These are phyloP conservation scores for Gallinago solitaria DNA, from an alignment of 2,797 vertebrate species.

Conservation along the genomic window DNA sequence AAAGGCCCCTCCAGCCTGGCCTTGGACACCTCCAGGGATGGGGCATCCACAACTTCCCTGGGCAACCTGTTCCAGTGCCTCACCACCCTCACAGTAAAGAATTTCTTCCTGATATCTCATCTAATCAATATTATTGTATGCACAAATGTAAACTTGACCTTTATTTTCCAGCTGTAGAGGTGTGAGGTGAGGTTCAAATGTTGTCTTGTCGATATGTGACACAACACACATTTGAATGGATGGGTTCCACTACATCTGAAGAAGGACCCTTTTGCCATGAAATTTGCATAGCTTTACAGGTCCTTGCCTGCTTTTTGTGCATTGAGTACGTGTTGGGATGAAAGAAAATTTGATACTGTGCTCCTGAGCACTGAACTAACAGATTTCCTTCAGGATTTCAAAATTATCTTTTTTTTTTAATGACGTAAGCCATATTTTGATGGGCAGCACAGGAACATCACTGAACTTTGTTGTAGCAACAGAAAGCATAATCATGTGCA, in stretches of 20 bases:
- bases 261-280: neutral
- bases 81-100: too few relatives aligned
- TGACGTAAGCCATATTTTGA: neutral
- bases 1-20: too few relatives aligned
- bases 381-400: neutral
- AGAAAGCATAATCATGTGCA: neutral
- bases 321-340: rapidly evolving
- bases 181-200: neutral
- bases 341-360: neutral
- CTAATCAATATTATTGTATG: neutral
- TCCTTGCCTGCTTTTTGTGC: neutral
- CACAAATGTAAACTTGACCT: neutral
- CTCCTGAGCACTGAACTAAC: neutral
- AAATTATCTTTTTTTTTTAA: neutral
- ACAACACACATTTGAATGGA: neutral
- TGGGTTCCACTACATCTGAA: neutral
- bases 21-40: too few relatives aligned
- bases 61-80: too few relatives aligned
- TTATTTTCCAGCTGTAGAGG: neutral
- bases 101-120: too few relatives aligned
- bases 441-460: neutral
- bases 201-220: rapidly evolving
- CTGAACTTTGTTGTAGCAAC: neutral
- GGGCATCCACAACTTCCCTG: too few relatives aligned
- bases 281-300: neutral